Percentiles rank a stretch among this genome's conserved stretches.
These are phyloP conservation scores for Diachasma alloeum DNA, from an alignment of 1,140 invertebrate species.

Conservation along the genomic window DNA sequence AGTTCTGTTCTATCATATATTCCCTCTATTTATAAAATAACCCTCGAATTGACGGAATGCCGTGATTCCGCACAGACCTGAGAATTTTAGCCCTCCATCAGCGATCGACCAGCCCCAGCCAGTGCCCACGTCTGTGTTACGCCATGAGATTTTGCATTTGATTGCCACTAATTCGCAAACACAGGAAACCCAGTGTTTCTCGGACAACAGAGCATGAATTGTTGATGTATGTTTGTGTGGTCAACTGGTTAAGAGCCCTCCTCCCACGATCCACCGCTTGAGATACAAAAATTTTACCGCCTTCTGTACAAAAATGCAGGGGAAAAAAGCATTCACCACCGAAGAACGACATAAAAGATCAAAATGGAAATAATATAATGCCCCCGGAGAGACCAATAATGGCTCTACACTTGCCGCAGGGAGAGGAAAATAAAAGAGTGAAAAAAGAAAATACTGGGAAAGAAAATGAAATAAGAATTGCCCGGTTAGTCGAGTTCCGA, in stretches of 20 bases:
- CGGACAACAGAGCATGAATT: constrained; percentile 26
- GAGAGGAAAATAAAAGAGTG: no score
- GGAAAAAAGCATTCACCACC: no score
- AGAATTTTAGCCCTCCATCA: neutral
- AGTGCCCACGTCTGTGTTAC: constrained; percentile 35
- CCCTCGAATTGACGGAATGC: neutral
- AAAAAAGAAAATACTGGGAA: neutral
- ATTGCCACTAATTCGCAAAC: constrained; percentile 57
- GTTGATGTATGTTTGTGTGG: constrained; percentile 35
- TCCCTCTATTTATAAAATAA: neutral
- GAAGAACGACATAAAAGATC: no score
- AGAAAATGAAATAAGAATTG: neutral
- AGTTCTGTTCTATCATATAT: neutral
- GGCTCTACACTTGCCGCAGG: no score
- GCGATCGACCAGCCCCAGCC: neutral
- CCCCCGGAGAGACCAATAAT: no score
- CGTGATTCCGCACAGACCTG: neutral
- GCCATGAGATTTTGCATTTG: constrained; percentile 53
- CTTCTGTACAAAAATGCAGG: neutral
- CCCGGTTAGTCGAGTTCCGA: neutral
- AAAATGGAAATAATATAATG: no score
- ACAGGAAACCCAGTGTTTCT: constrained; percentile 29
- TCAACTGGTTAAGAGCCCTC: constrained; percentile 22
- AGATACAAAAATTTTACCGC: neutral
- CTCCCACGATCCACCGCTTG: neutral